phyloP scores from a whole-genome alignment of 2,113 vertebrate species.

The Buteo buteo region DNA sequence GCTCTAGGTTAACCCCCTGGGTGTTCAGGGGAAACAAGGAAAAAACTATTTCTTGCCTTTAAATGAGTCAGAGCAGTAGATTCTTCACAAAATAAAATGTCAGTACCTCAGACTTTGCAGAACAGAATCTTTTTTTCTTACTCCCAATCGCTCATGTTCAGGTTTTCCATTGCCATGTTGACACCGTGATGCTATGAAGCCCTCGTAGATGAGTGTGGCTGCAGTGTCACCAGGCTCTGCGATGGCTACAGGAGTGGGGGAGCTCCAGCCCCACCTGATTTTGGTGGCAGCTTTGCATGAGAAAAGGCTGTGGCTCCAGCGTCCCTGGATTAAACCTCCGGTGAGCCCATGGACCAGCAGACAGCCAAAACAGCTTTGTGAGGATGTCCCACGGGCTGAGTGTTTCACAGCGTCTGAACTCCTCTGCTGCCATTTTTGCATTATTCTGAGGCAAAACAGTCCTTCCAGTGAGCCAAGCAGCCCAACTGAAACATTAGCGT shows the following conservation, averaged over 20 bases:
- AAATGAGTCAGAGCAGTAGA: background rate
- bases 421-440: background rate
- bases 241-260: background rate
- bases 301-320: too few species aligned
- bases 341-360: background rate
- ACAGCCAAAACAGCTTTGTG: background rate
- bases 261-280: background rate
- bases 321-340: rapidly evolving
- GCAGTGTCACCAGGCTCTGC: background rate
- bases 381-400: rapidly evolving
- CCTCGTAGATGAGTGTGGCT: rapidly evolving
- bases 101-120: background rate
- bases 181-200: rapidly evolving
- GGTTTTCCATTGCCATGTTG: background rate
- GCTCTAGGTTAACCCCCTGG: background rate
- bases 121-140: background rate
- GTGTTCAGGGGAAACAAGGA: background rate
- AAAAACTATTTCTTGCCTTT: background rate
- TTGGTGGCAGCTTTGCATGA: background rate
- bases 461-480: background rate
- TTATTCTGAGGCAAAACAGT: background rate
- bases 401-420: background rate
- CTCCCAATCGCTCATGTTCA: rapidly evolving
- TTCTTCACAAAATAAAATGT: background rate
- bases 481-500: rapidly evolving